phyloP scores from a whole-genome alignment of 2,797 vertebrate species.

The Eulemur rubriventer region DNA sequence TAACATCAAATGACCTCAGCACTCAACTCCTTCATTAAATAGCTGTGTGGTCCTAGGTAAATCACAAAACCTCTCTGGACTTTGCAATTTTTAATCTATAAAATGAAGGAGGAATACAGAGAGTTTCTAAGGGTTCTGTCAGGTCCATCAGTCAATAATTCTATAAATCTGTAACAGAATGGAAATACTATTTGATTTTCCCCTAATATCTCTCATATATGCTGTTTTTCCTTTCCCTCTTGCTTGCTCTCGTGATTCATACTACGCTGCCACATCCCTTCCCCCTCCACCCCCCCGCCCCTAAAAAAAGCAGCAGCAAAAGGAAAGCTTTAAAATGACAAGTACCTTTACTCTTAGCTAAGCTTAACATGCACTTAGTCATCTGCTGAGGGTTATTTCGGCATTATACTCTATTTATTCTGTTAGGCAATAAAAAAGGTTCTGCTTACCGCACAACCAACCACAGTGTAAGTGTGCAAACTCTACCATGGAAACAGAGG shows the following conservation, averaged over 20 bases:
- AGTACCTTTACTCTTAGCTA: neutral
- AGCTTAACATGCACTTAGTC: constrained; percentile 32
- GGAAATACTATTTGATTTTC: neutral
- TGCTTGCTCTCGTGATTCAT: neutral
- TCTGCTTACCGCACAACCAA: neutral
- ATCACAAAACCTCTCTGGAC: neutral
- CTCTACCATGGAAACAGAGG: neutral
- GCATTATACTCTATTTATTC: constrained; percentile 42
- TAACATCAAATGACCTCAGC: neutral
- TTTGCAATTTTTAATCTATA: neutral
- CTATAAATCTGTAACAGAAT: neutral
- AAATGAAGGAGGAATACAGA: neutral
- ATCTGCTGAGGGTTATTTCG: constrained; percentile 34
- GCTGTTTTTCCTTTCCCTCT: neutral
- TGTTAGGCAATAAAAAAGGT: constrained; percentile 54
- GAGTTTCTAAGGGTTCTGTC: neutral
- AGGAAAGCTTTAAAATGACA: neutral
- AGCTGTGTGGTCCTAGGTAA: neutral
- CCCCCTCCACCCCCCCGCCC: neutral
- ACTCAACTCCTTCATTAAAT: neutral
- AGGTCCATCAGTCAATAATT: neutral
- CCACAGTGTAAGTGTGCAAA: neutral
- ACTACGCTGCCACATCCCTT: no score
- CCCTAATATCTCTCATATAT: neutral
- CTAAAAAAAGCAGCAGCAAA: neutral